Base-by-base conservation (phyloP, 2,797 vertebrate species). In the Gephyroberyx darwinii region DNA sequence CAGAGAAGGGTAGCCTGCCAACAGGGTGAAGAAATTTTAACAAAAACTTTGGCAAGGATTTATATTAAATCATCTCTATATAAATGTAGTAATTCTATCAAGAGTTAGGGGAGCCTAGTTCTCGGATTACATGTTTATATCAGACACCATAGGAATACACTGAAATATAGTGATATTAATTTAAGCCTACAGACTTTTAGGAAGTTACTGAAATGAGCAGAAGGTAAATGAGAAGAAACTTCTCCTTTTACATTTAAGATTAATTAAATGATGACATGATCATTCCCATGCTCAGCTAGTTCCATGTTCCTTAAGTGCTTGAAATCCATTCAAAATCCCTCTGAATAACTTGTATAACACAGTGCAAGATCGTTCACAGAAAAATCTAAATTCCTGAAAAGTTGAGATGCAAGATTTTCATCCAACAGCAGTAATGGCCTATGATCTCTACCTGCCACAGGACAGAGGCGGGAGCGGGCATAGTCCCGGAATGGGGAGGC, bases 1-100 rank as follows among this genome's bases (percentile, higher is more conserved):
- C 52, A 96, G 80, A 16, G 95, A 96, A 0, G 97, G 98, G 85
- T 95, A 96, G 51, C 92, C 85, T 93, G 80, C 26, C 26, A 26
- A 26, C 4, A 26, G 26, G 26, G 26, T 26, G 26, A 26, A 26
- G 26, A 55, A 75, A 83, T 3, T 52, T 19, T 41, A 48, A 50
- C 2, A 50, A n/a, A 53, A 37, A 12, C 14, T 75, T 76, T 48
- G 60, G 5, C 5, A 71, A 56, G 65, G 3, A 22, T 51, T 66
- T 65, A 64, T 22, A 55, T 17, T 33, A 33, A 48, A 45, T 79
- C 50, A 70, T 35, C 8, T 26, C 50, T 52, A 58, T 75, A 74
- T 47, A 33, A 71, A 74, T 81, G 26, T 55, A 69, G 39, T 5
- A 37, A 2, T 35, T 68, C 41, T 58, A 37, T 30, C 13, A 45